These are phyloP conservation scores for Python bivittatus DNA, from an alignment of 2,113 vertebrate species.

Conservation along the genomic window DNA sequence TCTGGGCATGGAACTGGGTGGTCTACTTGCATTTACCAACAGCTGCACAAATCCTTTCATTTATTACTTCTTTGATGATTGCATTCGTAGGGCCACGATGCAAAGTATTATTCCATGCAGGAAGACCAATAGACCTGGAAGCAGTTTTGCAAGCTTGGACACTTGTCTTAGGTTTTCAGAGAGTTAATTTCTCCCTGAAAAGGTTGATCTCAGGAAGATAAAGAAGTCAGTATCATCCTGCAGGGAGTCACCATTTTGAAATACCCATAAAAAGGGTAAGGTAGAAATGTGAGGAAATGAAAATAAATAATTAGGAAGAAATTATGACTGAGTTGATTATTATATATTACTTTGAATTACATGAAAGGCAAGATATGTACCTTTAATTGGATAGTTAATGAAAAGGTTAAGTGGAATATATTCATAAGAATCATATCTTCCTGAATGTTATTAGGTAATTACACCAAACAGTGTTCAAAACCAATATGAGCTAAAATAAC, in stretches of 20 bases:
- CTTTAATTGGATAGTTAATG: not conserved
- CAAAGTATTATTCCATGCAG: slow-evolving; percentile 60
- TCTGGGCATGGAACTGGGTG: slow-evolving; percentile 69
- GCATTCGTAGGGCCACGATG: slow-evolving; percentile 65
- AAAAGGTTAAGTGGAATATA: slow-evolving; percentile 10
- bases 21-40: slow-evolving; percentile 77
- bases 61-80: slow-evolving; percentile 75
- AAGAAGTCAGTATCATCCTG: slow-evolving; percentile 70
- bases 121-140: slow-evolving; percentile 53
- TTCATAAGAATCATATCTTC: not conserved
- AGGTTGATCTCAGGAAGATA: slow-evolving; percentile 59
- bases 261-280: not conserved
- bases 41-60: slow-evolving; percentile 80
- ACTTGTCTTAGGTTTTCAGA: slow-evolving; percentile 65
- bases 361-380: not conserved
- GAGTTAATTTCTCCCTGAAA: slow-evolving; percentile 52
- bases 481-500: not conserved
- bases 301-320: not conserved
- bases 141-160: slow-evolving; percentile 64
- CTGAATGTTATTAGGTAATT: not conserved
- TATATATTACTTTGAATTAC: not conserved
- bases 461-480: not conserved
- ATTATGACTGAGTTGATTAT: not conserved
- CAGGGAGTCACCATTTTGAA: not conserved
- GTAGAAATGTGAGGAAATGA: not conserved